These are phyloP conservation scores for Phalacrocorax brasilianus DNA, from an alignment of 2,113 vertebrate genomes.

Conservation along the genomic window DNA sequence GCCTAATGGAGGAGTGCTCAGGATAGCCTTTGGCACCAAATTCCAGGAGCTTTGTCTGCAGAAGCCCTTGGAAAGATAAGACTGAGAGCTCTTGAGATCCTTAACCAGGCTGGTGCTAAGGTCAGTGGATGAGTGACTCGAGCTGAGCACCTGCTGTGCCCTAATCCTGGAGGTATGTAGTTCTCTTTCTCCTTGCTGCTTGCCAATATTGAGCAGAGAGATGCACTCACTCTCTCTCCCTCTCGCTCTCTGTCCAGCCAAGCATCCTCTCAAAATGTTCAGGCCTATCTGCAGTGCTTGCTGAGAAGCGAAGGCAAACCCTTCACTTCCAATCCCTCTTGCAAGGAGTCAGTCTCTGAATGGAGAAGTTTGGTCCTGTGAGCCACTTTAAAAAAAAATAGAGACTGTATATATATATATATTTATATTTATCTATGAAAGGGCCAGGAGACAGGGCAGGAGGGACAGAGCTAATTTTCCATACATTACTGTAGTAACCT, in stretches of 20 bases:
- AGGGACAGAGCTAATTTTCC: neutral
- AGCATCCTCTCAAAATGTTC: constrained; percentile 1
- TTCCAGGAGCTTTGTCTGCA: neutral
- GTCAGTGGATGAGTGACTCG: neutral
- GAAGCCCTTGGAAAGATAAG: constrained; percentile 14
- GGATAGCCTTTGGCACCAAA: neutral
- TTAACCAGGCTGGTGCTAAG: constrained; percentile 38
- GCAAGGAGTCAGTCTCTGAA: constrained; percentile 60
- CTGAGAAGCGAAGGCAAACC: constrained; percentile 45
- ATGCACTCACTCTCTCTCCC: neutral
- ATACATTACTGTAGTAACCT: constrained; percentile 32
- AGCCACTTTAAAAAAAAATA: constrained; percentile 73
- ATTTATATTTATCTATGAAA: constrained; percentile 60
- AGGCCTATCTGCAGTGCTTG: constrained; percentile 20
- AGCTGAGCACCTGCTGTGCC: constrained; percentile 18
- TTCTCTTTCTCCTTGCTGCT: neutral
- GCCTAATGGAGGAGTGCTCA: neutral
- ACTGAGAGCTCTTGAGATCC: neutral
- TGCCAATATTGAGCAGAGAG: neutral
- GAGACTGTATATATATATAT: constrained; percentile 58
- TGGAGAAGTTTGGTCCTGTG: constrained; percentile 76
- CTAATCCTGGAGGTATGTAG: constrained; percentile 53
- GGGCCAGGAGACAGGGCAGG: neutral
- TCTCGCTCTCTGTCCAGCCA: neutral
- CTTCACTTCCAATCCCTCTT: constrained; percentile 1